A percentile compares a stretch with the other conserved stretches of the same genome.
Evolutionary conservation across 2,797 vertebrate species (phyloP).

Genomic region (Danio tinwini): DNA sequence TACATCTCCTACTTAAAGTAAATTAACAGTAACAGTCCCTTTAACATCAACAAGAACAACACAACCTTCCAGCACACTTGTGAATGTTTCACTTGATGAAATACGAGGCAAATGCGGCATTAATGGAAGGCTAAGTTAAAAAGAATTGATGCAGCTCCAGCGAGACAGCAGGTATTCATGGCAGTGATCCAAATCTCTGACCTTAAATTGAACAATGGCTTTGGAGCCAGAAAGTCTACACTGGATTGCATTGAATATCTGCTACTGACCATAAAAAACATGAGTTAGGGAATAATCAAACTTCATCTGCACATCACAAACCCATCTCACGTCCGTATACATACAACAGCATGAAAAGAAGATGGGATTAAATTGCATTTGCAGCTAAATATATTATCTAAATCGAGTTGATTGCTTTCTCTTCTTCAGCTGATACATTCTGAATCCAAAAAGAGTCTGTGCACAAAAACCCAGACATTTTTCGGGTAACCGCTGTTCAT

Average conservation of each 20-base stretch:
- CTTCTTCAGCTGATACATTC: not conserved
- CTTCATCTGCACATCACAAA: not conserved
- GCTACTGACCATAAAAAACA: not conserved
- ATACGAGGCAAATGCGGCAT: slow-evolving; percentile 28
- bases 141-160: slow-evolving; percentile 35
- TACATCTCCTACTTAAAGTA: too few species aligned
- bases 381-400: not conserved
- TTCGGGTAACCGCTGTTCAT: not conserved
- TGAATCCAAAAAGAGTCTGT: not conserved
- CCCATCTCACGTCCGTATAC: not conserved
- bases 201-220: slow-evolving; percentile 45
- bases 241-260: slow-evolving; percentile 26
- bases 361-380: not conserved
- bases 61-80: not conserved
- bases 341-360: slow-evolving; percentile 12
- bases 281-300: not conserved
- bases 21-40: not conserved
- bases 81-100: slow-evolving; percentile 7
- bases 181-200: slow-evolving; percentile 34
- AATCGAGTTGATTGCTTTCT: slow-evolving; percentile 21
- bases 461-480: not conserved
- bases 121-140: slow-evolving; percentile 26
- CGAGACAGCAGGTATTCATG: slow-evolving; percentile 23
- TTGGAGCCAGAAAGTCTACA: slow-evolving; percentile 45
- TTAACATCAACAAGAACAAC: slow-evolving; percentile 7